Base-by-base conservation (phyloP, 2,888 invertebrate species). In the Steromphala cineraria region DNA sequence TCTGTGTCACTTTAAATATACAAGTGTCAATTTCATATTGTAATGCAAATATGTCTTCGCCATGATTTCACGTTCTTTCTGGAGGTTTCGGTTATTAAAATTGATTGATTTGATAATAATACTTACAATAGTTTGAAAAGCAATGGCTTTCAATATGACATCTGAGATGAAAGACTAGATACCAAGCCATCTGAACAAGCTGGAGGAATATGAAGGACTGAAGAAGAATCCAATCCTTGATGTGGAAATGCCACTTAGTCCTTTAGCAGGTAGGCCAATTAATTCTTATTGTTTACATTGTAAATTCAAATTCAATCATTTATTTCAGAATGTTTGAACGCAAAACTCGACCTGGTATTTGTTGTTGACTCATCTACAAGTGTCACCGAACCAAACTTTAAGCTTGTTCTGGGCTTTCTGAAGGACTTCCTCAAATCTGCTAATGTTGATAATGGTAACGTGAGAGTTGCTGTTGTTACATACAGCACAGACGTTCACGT, bases 331-430 rank as follows among this genome's bases (percentile, higher is more conserved):
- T 89, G 89, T 83, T 85, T 83, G 55, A 80, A 83, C 46, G 79
- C 86, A 13, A 78, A 81, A 55, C 83, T 87, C 71, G 91, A 92
- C 80, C 82, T 92, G 15, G 89, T 89, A 40, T 86, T 92, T 78
- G 83, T 92, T 36, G 86, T 92, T 78, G 92, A 91, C 79, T 84
- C 91, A 8, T 91, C 91, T 13, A 90, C 90, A 28, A 90, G 90
- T 87, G 89, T 90, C 56, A 88, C 87, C 31, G 83, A 81, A 56
- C 79, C 84, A 13, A 90, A 89, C 83, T 90, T 88, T 86, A 53
- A 85, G 62, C 84, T 86, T 67, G 86, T 89, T 84, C 79, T 87
- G 36, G 79, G 82, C 40, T 88, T 89, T 80, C 78, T 88, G 19
- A 87, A 87, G 78, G 85, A 84, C 75, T 84, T 90, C 80, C 81